Evolutionary conservation across 2,797 vertebrate genomes (phyloP).

Genomic region (Myotis daubentonii): DNA sequence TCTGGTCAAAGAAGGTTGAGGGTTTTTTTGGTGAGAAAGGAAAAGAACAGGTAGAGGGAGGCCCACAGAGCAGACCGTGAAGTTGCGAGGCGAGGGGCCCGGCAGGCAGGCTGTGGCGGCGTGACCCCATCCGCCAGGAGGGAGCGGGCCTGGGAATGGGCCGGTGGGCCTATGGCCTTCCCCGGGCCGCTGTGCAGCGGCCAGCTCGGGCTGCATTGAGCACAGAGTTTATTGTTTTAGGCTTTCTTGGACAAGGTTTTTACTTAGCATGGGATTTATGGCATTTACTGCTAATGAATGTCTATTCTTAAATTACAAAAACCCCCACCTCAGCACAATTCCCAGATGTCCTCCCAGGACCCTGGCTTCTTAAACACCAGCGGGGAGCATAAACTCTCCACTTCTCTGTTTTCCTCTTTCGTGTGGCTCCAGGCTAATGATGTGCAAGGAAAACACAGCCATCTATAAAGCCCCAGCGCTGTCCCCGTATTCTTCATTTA

Average conservation of each 20-base stretch:
- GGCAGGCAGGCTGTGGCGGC: slow-evolving; percentile 80
- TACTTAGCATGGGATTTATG: slow-evolving; percentile 98
- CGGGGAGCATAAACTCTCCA: slow-evolving; percentile 93
- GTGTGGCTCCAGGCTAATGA: slow-evolving; percentile 97
- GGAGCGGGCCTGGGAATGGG: slow-evolving; percentile 85
- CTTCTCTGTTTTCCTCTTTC: slow-evolving; percentile 92
- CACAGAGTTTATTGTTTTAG: slow-evolving; percentile 98
- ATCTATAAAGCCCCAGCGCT: slow-evolving; percentile 91
- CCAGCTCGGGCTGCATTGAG: slow-evolving; percentile 90
- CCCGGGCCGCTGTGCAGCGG: slow-evolving; percentile 91
- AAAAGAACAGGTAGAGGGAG: slow-evolving; percentile 78
- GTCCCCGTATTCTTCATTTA: slow-evolving; percentile 99
- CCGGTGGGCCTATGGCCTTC: slow-evolving; percentile 89
- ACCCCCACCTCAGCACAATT: slow-evolving; percentile 89
- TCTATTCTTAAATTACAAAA: slow-evolving; percentile 97
- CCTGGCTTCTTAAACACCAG: slow-evolving; percentile 94
- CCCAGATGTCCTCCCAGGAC: slow-evolving; percentile 94
- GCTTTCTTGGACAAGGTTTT: slow-evolving; percentile 98
- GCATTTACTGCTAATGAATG: slow-evolving; percentile 97
- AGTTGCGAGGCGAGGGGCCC: slow-evolving; percentile 80
- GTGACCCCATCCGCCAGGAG: slow-evolving; percentile 81
- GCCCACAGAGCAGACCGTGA: slow-evolving; percentile 80
- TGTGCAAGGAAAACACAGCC: slow-evolving; percentile 95
- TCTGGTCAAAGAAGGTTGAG: slow-evolving; percentile 86
- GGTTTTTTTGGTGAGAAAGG: slow-evolving; percentile 29